Evolutionary conservation across 2,113 vertebrate genomes (phyloP).

Genomic region (Phalacrocorax aristotelis): DNA sequence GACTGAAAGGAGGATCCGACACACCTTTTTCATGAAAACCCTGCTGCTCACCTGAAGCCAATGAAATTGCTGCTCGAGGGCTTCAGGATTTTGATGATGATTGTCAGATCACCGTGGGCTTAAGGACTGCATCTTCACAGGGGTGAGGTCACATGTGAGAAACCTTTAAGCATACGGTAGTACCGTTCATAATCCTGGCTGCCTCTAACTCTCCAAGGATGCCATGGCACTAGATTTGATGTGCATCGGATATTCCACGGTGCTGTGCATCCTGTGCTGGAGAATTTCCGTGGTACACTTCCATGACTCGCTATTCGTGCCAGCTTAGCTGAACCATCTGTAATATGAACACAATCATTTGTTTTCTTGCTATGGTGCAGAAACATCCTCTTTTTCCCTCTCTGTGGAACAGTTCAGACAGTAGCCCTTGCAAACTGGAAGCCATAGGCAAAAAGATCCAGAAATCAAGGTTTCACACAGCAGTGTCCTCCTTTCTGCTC

Average conservation of each 20-base stretch:
- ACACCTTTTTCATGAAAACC: background rate
- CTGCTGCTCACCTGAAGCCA: background rate
- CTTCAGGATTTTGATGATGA: background rate
- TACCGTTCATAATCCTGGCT: background rate
- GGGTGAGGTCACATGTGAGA: background rate
- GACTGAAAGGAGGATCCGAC: background rate
- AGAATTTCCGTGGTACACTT: conserved; percentile 38
- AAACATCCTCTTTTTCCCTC: background rate
- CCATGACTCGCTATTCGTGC: conserved; percentile 5
- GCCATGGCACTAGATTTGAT: background rate
- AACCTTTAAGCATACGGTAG: fast-evolving
- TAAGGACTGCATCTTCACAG: background rate
- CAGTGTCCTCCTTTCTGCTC: background rate
- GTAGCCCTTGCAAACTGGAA: background rate
- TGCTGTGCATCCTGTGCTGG: background rate
- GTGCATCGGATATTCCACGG: background rate
- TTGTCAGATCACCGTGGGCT: fast-evolving
- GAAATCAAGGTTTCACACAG: fast-evolving
- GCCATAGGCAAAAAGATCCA: background rate
- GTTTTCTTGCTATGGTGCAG: background rate
- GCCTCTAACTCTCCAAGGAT: background rate
- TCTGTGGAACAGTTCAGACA: background rate
- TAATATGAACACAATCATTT: background rate
- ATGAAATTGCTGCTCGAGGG: background rate
- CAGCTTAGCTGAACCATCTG: conserved; percentile 54